Evolutionary conservation across 2,888 invertebrate species (phyloP), one percentile per base, ranked within the genome.

Genomic region (Chrysotoxum bicinctum): DNA sequence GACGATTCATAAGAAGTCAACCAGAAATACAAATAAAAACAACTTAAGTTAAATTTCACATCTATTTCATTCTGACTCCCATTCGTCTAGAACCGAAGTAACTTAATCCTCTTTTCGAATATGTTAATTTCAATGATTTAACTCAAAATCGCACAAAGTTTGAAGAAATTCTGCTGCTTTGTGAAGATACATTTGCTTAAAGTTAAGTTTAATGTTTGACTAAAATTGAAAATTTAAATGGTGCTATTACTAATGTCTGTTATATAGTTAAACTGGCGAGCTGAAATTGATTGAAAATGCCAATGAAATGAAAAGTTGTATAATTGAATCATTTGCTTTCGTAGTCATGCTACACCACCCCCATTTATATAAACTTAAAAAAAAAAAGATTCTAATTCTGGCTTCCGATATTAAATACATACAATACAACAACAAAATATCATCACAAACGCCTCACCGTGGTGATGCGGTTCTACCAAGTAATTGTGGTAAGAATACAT

Each of bases 401-500:
- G 16, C 62, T 62, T 60, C 62, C 62, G 40, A 60, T 60, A 37
- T 37, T 8, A 10, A 7, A 37, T 0, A 37, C 10, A 30, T 5
- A 26, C 5, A 30, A 62, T 12, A 62, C 26, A 43, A n/a, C 12
- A 10, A 32, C 30, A 1, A 62, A 7, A 26, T 32, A 6, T 14
- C 12, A 30, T 16, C 12, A 37, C 1, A 40, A 56, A 21, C 37
- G 5, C 12, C 35, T 21, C 35, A 58, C 30, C 0, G 2, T 19
- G 7, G 45, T 9, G 9, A 7, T 48, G 48, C 21, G 21, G 12
- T 58, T 21, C 14, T 32, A 14, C 21, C 9, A 21, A 35, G 58
- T 37, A 21, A 58, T 37, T 64, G 43, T 64, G 43, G 45, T 64
- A 35, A 35, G 23, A 50, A 66, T 50, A 66, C 35, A 66, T 66